These are phyloP conservation scores for Numenius phaeopus DNA, from an alignment of 2,797 vertebrate species.

Conservation along the genomic window DNA sequence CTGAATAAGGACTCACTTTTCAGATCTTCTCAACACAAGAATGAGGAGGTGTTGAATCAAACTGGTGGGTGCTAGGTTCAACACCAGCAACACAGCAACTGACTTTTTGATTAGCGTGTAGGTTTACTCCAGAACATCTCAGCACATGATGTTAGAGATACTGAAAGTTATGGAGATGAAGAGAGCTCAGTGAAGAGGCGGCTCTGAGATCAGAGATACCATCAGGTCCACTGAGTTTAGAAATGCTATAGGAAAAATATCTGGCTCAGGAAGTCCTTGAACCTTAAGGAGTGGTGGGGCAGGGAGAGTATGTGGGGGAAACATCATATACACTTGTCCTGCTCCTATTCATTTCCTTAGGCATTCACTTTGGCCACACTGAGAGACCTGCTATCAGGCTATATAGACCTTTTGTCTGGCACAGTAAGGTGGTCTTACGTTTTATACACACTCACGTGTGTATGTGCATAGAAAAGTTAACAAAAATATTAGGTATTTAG, in stretches of 20 bases:
- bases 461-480: background rate
- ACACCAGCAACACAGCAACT: background rate
- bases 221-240: background rate
- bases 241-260: background rate
- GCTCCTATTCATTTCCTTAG: background rate
- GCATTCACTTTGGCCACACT: background rate
- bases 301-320: background rate
- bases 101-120: background rate
- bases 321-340: background rate
- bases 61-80: background rate
- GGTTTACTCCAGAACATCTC: background rate
- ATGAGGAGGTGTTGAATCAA: background rate
- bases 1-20: background rate
- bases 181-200: background rate
- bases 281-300: background rate
- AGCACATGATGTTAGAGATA: background rate
- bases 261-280: background rate
- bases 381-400: background rate
- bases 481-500: background rate
- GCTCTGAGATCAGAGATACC: background rate
- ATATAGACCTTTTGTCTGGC: background rate
- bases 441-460: fast-evolving
- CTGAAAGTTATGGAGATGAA: background rate
- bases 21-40: background rate
- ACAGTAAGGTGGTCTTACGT: background rate